Evolutionary conservation across 35 echinoderm and acorn worm genomes (phyloP), one percentile per base, ranked within the genome.

Genomic region (Ophioderma brevispina): DNA sequence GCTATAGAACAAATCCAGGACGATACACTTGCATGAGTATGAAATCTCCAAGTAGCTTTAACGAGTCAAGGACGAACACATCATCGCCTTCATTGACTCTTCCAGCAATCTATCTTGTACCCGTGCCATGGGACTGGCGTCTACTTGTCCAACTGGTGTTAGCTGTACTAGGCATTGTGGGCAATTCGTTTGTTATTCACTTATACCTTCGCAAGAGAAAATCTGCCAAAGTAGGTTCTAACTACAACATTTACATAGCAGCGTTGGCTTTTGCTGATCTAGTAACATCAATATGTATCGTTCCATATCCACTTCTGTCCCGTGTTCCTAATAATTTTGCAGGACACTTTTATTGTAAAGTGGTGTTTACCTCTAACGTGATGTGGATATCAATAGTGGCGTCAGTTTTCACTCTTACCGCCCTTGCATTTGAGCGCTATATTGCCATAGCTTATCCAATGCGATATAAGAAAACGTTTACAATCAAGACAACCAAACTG

Each of bases 311-410:
- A n/a, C 6, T 15, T 10, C 76, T 83, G 10, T 31, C 0, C 1
- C 28, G 33, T 38, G 76, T 93, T 28, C 87, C 91, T 0, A n/a
- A 75, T 10, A 82, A 14, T 1, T 0, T 85, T 25, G 35, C 80
- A 19, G 94, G 82, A 1, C 40, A 87, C 1, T 55, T 86, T 0
- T 96, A 93, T 50, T 96, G 94, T 64, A 89, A 87, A 76, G 81
- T 96, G 0, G 77, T 96, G 33, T 41, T 64, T 32, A 31, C 94
- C 25, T 39, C 14, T 31, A 70, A 85, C 37, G 32, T 96, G 14
- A 90, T 96, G 91, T 96, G 91, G 91, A 93, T 90, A 76, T 93
- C 91, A 0, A 89, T 96, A 14, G 91, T 93, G 0, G 87, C 94
- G 0, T 96, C 94, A 2, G 78, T 96, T 32, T 93, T 94, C 81